A percentile compares a stretch with the other conserved stretches of the same genome.
These are phyloP conservation scores for Ceryle rudis DNA, from an alignment of 2,797 vertebrate species.

Conservation along the genomic window DNA sequence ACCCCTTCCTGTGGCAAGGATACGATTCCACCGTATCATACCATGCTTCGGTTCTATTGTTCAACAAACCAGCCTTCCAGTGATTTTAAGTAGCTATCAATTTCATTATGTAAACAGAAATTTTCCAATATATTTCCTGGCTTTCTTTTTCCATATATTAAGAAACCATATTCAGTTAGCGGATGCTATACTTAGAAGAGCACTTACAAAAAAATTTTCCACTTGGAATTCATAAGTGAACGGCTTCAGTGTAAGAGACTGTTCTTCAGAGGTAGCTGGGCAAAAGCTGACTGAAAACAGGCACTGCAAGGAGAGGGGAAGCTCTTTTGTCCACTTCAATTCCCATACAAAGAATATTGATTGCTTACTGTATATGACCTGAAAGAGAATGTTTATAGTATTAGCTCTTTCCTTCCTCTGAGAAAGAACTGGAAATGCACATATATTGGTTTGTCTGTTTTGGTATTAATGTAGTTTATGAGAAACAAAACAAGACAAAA, in stretches of 20 bases:
- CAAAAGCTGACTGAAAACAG: conserved; percentile 89
- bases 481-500: neutral
- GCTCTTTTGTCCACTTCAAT: conserved; percentile 86
- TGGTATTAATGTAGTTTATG: neutral
- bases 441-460: neutral
- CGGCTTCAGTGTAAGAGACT: conserved; percentile 84
- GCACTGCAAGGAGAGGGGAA: conserved; percentile 86
- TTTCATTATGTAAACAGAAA: neutral
- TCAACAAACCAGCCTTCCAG: neutral
- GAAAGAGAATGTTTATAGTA: conserved; percentile 20
- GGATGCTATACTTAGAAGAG: neutral
- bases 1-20: neutral
- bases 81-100: neutral
- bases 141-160: neutral
- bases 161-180: neutral
- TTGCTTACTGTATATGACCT: conserved; percentile 90
- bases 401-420: conserved; percentile 23
- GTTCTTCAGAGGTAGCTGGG: conserved; percentile 78
- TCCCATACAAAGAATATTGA: conserved; percentile 95
- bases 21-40: neutral
- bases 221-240: conserved; percentile 91
- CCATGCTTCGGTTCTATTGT: neutral
- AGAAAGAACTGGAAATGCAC: neutral
- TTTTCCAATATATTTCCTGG: neutral
- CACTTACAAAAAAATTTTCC: conserved; percentile 87